Base-by-base conservation (phyloP, 2,888 invertebrate species). In the Phalangium opilio region DNA sequence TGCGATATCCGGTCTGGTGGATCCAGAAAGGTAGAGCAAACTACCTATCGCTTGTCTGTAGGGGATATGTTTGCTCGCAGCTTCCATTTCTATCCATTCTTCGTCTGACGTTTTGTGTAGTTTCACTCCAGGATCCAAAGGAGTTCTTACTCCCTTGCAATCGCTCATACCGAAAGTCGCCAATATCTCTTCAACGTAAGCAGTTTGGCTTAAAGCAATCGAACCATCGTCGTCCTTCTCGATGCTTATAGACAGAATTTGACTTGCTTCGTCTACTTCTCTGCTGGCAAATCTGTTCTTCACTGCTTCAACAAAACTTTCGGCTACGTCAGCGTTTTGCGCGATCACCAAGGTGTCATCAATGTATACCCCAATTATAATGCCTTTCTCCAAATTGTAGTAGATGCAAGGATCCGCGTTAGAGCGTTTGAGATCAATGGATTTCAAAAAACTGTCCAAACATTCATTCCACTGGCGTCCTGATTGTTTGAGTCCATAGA, bases 401-500 rank as follows among this genome's bases (percentile, higher is more conserved):
- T 35, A 49, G 17, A 49, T 43, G 33, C 43, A 47, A 14, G 27
- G 45, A 14, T 49, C 49, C 18, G 47, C 41, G 5, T 17, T 41
- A 32, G 41, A 33, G 10, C 10, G n/a, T 33, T 3, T 18, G 5
- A 48, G n/a, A 27, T 39, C 50, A 39, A 14, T 33, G n/a, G 8
- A 2, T 7, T n/a, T 17, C n/a, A 50, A 27, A n/a, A 42, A 45
- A 12, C 20, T 19, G n/a, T 47, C 14, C 11, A 49, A 21, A 15
- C 47, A 47, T 3, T 18, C 20, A 19, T 43, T 43, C 43, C 43
- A 50, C 2, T 17, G 38, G 12, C 42, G 27, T 2, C 35, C 45
- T 3, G 48, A 40, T n/a, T 50, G 48, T 2, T 18, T 27, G 2
- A 50, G 45, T 2, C 45, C 45, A 43, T 49, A 50, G 14, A 49